Conservation (phyloP, 2,797 vertebrate species). For the Taenioides sp. region DNA sequence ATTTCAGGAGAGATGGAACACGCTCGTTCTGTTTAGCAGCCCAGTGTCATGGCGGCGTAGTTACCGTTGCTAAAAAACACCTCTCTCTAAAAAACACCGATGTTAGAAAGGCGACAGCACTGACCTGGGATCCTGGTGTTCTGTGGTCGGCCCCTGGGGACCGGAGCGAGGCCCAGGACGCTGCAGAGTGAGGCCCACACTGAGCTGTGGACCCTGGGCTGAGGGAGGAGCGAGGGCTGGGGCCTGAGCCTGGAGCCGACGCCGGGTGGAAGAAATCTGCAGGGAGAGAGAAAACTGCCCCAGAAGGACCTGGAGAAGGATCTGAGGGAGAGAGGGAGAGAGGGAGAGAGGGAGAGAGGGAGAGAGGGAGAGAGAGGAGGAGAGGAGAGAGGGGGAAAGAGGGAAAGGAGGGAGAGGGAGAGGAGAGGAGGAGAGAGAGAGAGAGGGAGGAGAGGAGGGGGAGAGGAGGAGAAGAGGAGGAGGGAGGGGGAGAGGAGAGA, state of each 20-base stretch:
- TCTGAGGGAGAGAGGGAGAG: conserved; percentile 38
- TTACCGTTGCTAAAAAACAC: no score
- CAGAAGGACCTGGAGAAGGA: conserved; percentile 34
- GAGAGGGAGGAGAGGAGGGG: no score
- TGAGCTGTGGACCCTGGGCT: conserved; percentile 41
- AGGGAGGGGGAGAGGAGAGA: no score
- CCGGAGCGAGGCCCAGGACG: conserved; percentile 89
- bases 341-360: fast-evolving
- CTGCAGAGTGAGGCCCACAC: conserved; percentile 78
- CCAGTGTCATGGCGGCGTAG: no score
- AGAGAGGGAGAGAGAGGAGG: conserved; percentile 20
- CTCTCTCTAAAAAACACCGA: no score
- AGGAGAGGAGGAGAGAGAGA: not conserved
- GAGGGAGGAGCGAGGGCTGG: conserved; percentile 48
- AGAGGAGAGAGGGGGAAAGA: no score
- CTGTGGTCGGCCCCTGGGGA: conserved; percentile 86
- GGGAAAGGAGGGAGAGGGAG: no score
- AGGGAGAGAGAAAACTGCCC: conserved; percentile 79
- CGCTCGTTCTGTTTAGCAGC: no score
- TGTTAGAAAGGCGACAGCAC: no score
- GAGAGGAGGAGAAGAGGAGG: no score
- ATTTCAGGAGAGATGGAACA: no score
- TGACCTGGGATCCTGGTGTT: conserved; percentile 79
- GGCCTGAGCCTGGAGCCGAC: conserved; percentile 62
- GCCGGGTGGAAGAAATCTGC: conserved; percentile 91